These are phyloP conservation scores for Rhegmatorhina hoffmannsi DNA, from an alignment of 2,113 vertebrate species.

Conservation along the genomic window DNA sequence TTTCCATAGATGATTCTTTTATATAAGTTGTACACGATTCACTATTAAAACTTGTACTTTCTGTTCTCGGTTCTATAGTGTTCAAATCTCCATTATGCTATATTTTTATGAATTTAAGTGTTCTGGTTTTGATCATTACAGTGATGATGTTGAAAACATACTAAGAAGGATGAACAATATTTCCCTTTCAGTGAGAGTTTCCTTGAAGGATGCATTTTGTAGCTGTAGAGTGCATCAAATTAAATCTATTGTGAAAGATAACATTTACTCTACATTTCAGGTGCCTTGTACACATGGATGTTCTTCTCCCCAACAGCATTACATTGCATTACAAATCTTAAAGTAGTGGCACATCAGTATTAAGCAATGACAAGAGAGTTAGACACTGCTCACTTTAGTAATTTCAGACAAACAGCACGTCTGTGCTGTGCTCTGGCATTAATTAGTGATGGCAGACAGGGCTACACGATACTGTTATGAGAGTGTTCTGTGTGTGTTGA, in stretches of 20 bases:
- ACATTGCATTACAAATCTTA: neutral
- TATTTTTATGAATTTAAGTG: neutral
- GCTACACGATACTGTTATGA: constrained; percentile 48
- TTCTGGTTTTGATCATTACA: neutral
- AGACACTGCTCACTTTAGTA: neutral
- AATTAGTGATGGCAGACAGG: constrained; percentile 45
- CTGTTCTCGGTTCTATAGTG: neutral
- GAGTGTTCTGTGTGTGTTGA: constrained; percentile 12
- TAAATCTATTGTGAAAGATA: neutral
- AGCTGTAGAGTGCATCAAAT: neutral
- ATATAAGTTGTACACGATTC: neutral
- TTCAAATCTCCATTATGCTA: neutral
- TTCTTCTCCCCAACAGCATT: neutral
- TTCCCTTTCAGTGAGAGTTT: neutral
- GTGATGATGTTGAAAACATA: neutral
- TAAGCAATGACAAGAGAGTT: constrained; percentile 15
- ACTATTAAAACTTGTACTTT: neutral
- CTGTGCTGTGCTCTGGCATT: constrained; percentile 36
- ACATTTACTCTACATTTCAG: neutral
- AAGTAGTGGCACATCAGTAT: neutral
- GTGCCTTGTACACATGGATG: neutral
- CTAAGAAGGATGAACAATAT: neutral
- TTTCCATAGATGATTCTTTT: neutral
- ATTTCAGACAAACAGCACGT: neutral
- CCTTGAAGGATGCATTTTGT: neutral